Percentiles rank a stretch among this genome's conserved stretches.
phyloP scores from a whole-genome alignment of 2,797 vertebrate species.

The Hemitrygon akajei region DNA sequence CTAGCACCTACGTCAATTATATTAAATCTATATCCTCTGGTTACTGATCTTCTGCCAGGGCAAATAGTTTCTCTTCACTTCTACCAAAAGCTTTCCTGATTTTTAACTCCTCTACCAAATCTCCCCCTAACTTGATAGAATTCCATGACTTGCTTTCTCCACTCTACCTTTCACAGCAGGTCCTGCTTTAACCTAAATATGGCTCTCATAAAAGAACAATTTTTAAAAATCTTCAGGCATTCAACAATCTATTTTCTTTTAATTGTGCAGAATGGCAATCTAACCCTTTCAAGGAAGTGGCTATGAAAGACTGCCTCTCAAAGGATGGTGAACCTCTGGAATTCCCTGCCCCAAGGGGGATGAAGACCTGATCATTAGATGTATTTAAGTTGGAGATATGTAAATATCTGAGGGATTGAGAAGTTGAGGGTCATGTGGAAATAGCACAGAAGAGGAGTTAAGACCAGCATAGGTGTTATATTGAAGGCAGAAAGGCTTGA shows the following conservation, averaged over 20 bases:
- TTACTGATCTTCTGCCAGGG: neutral
- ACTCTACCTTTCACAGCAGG: neutral
- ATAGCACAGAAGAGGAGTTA: no score
- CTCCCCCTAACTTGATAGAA: neutral
- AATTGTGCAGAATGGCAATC: neutral
- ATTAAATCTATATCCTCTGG: neutral
- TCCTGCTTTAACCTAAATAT: neutral
- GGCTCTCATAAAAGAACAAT: neutral
- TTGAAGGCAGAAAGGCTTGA: no score
- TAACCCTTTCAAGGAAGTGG: neutral
- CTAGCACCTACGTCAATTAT: neutral
- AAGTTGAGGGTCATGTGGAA: no score
- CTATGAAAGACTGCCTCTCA: neutral
- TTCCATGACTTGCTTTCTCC: neutral
- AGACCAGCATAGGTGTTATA: no score
- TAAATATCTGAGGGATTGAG: no score
- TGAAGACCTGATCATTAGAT: no score
- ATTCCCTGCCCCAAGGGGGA: no score
- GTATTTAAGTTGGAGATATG: no score
- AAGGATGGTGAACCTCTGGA: no score
- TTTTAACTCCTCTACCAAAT: neutral
- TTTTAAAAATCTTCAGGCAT: neutral
- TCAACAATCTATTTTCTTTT: neutral
- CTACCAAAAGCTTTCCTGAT: neutral
- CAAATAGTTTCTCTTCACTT: neutral